Base-by-base conservation (phyloP, 2,797 vertebrate species). In the Valencia hispanica region DNA sequence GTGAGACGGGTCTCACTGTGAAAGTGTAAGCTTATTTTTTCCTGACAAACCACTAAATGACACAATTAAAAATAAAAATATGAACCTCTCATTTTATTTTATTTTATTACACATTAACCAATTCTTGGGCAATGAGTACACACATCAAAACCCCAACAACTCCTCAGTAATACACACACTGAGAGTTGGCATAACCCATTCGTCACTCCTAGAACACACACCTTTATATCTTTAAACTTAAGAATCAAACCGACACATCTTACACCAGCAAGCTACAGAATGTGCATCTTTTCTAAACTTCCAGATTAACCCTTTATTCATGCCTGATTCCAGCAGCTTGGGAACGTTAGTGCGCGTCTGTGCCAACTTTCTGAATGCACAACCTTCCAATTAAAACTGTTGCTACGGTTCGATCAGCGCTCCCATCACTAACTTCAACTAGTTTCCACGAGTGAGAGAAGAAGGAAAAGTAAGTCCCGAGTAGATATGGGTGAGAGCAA, bases 251-350 rank as follows among this genome's bases (percentile, higher is more conserved):
- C 66, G 1, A 45, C 5, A 74, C 57, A 86, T 76, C 85, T 86
- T 18, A 72, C 0, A 78, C 75, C 85, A 88, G 84, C 82, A 89
- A 82, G 83, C 84, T 34, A 17, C 66, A 71, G 2, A 22, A 51
- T 71, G 57, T 27, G 14, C 51, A 27, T 20, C 22, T 11, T n/a
- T 34, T 9, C 10, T 36, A 66, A 41, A 25, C 18, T 25, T 39
- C 0, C 41, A 41, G 22, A n/a, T 25, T 20, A n/a, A 15, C 4
- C 22, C 12, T 41, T 36, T 34, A 48, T 73, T 12, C 0, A 65
- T 48, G 5, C 70, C 18, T 75, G 9, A 39, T 41, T 68, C 6
- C 71, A 75, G 45, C 78, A 75, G 55, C 61, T 77, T 34, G 25
- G 20, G 20, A 36, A 25, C 22, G n/a, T 48, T 59, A 41, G 34